Conservation (phyloP, 37 sponge, comb jelly and placozoan species). For the Ephydatia muelleri region DNA sequence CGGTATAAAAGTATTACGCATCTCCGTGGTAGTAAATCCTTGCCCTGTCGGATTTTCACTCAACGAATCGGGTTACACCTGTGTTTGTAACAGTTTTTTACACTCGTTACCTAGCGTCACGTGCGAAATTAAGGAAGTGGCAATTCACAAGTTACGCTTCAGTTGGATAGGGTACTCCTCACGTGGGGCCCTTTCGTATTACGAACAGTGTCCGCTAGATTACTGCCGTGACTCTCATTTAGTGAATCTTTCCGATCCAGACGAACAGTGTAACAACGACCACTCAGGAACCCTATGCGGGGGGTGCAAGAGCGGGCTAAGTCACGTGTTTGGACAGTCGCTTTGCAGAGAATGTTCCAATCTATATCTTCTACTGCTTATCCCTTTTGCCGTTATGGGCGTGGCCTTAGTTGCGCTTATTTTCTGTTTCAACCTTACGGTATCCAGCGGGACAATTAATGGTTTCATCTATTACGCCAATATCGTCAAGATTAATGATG, state of each 20-base stretch:
- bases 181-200: neutral
- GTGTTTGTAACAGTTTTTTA: too few species aligned
- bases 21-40: too few species aligned
- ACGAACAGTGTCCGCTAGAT: neutral
- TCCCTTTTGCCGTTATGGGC: neutral
- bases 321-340: neutral
- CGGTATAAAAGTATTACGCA: too few species aligned
- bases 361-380: neutral
- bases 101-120: too few species aligned
- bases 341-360: neutral
- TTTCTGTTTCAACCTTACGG: neutral
- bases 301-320: neutral
- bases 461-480: conserved; percentile 5
- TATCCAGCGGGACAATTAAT: neutral
- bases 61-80: too few species aligned
- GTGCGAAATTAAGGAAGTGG: neutral
- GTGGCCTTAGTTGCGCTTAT: neutral
- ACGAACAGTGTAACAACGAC: neutral
- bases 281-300: neutral
- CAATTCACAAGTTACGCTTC: neutral
- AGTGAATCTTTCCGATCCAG: neutral
- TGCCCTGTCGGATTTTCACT: too few species aligned
- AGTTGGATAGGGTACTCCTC: neutral
- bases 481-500: neutral
- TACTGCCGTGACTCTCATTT: neutral